phyloP scores from a whole-genome alignment of 2,113 vertebrate species.

The Psittacula cyanocephala region DNA sequence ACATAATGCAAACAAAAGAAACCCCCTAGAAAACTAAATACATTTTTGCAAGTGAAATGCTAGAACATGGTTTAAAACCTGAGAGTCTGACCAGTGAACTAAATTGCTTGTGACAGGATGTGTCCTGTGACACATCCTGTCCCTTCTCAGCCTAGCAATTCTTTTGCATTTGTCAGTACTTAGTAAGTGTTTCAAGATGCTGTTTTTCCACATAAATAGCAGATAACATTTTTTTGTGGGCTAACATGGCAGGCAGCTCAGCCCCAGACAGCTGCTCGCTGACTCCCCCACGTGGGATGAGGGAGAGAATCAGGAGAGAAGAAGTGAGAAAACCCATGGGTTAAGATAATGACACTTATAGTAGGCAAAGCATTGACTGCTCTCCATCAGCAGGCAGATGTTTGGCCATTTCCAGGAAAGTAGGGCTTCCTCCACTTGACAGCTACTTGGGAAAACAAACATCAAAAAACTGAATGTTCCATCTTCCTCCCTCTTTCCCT shows the following conservation, averaged over 20 bases:
- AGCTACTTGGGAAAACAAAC: neutral
- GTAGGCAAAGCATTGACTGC: neutral
- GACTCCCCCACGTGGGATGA: neutral
- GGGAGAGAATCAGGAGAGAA: neutral
- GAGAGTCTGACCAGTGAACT: neutral
- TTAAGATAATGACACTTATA: neutral
- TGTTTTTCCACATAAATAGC: neutral
- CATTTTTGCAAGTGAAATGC: neutral
- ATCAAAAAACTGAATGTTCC: neutral
- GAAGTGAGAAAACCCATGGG: neutral
- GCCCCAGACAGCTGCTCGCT: neutral
- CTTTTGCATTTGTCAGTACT: neutral
- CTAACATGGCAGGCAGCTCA: neutral
- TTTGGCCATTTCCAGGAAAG: neutral
- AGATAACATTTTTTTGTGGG: neutral
- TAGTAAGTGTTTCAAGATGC: neutral
- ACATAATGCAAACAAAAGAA: neutral
- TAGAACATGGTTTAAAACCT: neutral
- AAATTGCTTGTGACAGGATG: neutral
- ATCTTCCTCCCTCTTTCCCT: neutral
- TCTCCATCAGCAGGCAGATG: neutral
- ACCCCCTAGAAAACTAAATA: neutral
- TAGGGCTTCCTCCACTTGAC: fast-evolving
- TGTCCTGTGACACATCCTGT: neutral
- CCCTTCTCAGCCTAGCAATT: neutral